A percentile compares a stretch with the other conserved stretches of the same genome.
phyloP scores from a whole-genome alignment of 1,140 invertebrate species.

The Pseudomyrmex pallidus region DNA sequence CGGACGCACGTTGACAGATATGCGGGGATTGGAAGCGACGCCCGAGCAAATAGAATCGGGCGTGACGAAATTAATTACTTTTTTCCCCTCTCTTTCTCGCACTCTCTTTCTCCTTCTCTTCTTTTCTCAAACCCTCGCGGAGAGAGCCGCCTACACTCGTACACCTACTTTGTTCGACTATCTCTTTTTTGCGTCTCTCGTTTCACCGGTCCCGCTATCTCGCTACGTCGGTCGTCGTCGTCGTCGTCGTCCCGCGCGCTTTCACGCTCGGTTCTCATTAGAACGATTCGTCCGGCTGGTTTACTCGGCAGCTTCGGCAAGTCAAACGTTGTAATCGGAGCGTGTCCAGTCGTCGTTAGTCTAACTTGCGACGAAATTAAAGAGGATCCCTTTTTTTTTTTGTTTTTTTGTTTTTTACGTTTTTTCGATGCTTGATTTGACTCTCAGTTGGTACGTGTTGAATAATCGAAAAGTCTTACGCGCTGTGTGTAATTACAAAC shows the following conservation, averaged over 20 bases:
- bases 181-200: neutral
- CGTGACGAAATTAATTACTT: slow-evolving; percentile 73
- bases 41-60: slow-evolving; percentile 70
- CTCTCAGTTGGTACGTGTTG: neutral
- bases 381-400: neutral
- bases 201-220: slow-evolving; percentile 1
- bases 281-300: slow-evolving; percentile 27
- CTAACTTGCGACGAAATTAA: slow-evolving; percentile 29
- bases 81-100: slow-evolving; percentile 10
- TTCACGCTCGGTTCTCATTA: slow-evolving; percentile 32
- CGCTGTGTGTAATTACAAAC: no score
- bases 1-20: slow-evolving; percentile 67
- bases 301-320: slow-evolving; percentile 42
- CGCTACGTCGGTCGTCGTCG: slow-evolving; percentile 10
- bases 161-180: neutral
- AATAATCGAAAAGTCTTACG: slow-evolving; percentile 20
- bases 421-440: slow-evolving; percentile 2
- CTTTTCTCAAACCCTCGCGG: neutral
- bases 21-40: slow-evolving; percentile 60
- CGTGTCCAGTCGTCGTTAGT: slow-evolving; percentile 27
- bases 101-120: neutral
- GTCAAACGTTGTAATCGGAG: slow-evolving; percentile 57
- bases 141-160: neutral
- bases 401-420: neutral
- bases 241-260: neutral